These are phyloP conservation scores for Anguilla obscura DNA, from an alignment of 2,797 vertebrate species.

Conservation along the genomic window DNA sequence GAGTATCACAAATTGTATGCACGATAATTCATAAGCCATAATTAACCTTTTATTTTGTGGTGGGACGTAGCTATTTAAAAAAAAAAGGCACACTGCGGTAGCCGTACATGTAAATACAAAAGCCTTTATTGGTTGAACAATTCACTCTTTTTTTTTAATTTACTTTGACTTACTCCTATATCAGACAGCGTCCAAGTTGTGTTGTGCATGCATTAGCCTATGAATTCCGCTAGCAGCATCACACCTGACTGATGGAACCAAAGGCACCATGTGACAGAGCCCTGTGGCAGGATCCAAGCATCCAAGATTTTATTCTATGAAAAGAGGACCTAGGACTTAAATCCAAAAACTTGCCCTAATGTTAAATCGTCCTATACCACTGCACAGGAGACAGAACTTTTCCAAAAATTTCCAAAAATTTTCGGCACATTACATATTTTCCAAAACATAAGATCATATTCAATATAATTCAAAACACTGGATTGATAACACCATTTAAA, in stretches of 20 bases:
- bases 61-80: not conserved
- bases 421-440: not conserved
- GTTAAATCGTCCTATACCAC: not conserved
- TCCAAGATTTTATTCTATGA: not conserved
- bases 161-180: not conserved
- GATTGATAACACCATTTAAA: not conserved
- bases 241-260: conserved; percentile 3
- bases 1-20: not conserved
- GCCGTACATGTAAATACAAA: not conserved
- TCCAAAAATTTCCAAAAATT: not conserved
- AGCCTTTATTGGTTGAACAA: not conserved
- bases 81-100: not conserved
- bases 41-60: not conserved
- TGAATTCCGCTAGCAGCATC: not conserved
- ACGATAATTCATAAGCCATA: not conserved
- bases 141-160: not conserved
- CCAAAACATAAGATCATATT: not conserved
- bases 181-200: not conserved
- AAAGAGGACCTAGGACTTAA: not conserved
- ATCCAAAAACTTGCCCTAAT: not conserved
- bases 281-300: not conserved
- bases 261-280: not conserved
- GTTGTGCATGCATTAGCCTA: not conserved
- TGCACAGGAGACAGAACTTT: not conserved
- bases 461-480: not conserved